Evolutionary conservation across 2,888 invertebrate species (phyloP).

Genomic region (Tribolium freemani): DNA sequence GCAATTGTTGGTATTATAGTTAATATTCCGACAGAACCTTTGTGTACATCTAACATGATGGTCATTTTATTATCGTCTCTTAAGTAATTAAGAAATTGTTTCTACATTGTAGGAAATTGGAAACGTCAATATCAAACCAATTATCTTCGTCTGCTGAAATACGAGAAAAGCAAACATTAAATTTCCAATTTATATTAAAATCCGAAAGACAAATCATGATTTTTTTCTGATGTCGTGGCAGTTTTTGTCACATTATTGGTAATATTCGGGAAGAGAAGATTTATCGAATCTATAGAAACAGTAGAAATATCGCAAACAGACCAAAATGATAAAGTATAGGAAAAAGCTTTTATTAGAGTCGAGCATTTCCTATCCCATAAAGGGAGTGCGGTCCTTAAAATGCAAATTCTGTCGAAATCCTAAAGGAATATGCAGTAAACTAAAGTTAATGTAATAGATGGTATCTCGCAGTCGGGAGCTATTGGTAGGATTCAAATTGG

Average conservation of each 20-base stretch:
- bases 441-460: conserved; percentile 62
- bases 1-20: not conserved
- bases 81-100: not conserved
- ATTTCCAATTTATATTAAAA: not conserved
- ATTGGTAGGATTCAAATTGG: conserved; percentile 58
- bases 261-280: conserved; percentile 20
- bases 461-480: conserved; percentile 57
- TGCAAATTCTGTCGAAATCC: conserved; percentile 58
- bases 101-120: not conserved
- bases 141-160: not conserved
- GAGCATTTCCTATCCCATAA: conserved; percentile 50
- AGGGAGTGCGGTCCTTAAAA: conserved; percentile 54
- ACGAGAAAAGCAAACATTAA: not conserved
- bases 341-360: conserved; percentile 42
- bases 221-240: conserved; percentile 7
- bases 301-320: conserved; percentile 24
- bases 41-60: not conserved
- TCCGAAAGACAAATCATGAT: conserved; percentile 12
- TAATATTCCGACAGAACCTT: not conserved
- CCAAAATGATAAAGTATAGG: conserved; percentile 38
- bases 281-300: conserved; percentile 31
- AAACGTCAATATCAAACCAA: not conserved
- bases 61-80: not conserved
- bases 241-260: conserved; percentile 37
- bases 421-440: conserved; percentile 61